Evolutionary conservation across 92 coral and sea anemone species (phyloP), one percentile per base, ranked within the genome.

Genomic region (Porites divaricata): DNA sequence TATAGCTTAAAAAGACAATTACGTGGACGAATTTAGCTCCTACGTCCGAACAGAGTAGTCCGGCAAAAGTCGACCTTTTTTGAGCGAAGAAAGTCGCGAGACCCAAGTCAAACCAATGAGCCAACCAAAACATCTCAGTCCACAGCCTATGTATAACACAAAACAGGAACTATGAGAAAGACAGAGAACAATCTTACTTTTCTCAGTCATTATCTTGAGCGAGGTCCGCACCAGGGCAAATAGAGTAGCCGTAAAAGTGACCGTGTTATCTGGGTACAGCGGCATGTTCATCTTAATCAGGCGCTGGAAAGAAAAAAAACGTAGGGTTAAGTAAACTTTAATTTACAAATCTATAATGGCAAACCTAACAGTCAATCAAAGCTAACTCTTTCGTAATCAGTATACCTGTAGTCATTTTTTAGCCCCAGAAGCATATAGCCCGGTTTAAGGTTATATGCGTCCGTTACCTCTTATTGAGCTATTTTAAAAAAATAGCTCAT

Each of bases 261-360:
- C 99, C 4, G 99, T 97, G 81, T 95, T 95, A 51, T 97, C 99
- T 7, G 95, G 89, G 70, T 89, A 87, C 71, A 97, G 84, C 19
- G 99, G 99, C 99, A 97, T 97, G 88, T 97, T 97, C 99, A 97
- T 97, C 91, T 92, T 97, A 77, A 97, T 97, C 90, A 97, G 90
- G 50, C 99, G 99, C 99, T 97, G 89, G 64, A 85, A 74, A 67
- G 23, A 86, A 57, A 70, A 16, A 51, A 59, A 48, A 22, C 45
- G 45, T 14, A 15, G 17, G 59, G 74, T 45, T 50, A 65, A 41
- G 6, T 65, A 11, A 58, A 26, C 16, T 50, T 51, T 25, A 11
- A 9, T 58, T 12, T 9, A 57, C 23, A 14, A 54, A 28, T 3
- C 61, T 72, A 22, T 45, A 6, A 1, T 17, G 6, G 26, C 14